Percentiles rank a stretch among this genome's conserved stretches.
phyloP scores from a whole-genome alignment of 2,113 vertebrate genomes.

The Eolophus roseicapilla region DNA sequence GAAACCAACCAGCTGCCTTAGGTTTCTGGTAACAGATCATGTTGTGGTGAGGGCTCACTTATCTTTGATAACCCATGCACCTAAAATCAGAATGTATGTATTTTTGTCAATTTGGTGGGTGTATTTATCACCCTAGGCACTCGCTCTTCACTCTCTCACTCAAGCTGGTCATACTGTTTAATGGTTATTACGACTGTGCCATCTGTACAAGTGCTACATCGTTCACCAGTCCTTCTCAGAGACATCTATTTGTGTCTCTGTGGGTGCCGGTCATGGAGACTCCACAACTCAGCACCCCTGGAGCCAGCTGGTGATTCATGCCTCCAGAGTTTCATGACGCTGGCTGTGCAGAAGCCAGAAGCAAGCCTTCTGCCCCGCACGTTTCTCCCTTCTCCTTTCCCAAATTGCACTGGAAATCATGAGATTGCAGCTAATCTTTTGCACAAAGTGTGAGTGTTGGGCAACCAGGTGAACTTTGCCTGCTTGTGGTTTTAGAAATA shows the following conservation, averaged over 20 bases:
- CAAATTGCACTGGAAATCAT: rapidly evolving
- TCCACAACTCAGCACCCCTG: conserved; percentile 24
- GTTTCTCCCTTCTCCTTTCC: background rate
- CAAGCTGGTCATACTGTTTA: conserved; percentile 18
- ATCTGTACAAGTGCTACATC: conserved; percentile 30
- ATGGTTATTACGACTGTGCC: conserved; percentile 33
- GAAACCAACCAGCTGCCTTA: conserved; percentile 66
- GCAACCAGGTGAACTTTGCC: background rate
- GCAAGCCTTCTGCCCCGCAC: rapidly evolving
- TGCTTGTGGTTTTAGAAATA: background rate
- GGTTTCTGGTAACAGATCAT: conserved; percentile 72
- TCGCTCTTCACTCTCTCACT: conserved; percentile 37
- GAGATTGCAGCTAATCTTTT: background rate
- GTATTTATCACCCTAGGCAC: conserved; percentile 38
- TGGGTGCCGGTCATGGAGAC: background rate
- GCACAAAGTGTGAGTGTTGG: background rate
- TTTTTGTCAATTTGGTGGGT: conserved; percentile 31
- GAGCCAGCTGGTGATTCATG: background rate
- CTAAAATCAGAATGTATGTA: conserved; percentile 53
- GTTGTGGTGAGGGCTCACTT: conserved; percentile 8
- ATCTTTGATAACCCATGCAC: conserved; percentile 55
- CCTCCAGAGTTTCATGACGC: background rate
- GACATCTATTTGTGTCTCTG: background rate
- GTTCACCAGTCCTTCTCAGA: background rate
- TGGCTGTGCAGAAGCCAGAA: background rate